phyloP scores from a whole-genome alignment of 2,797 vertebrate species.

The Molossus molossus region DNA sequence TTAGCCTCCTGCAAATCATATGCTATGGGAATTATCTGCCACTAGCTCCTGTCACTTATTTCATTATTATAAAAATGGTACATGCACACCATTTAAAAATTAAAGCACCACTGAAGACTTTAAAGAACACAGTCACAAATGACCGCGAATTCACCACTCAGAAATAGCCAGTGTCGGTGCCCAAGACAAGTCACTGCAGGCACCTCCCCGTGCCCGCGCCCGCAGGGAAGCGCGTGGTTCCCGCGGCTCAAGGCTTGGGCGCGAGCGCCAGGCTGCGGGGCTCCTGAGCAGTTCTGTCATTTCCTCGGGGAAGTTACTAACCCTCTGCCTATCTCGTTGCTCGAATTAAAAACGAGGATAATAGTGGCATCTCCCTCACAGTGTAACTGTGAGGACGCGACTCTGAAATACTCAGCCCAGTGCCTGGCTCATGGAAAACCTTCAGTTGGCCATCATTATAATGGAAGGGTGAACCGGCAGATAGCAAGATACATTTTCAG shows the following conservation, averaged over 20 bases:
- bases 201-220: background rate
- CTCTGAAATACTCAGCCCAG: background rate
- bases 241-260: background rate
- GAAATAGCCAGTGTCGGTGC: background rate
- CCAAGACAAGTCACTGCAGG: background rate
- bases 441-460: background rate
- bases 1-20: background rate
- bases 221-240: background rate
- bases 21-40: background rate
- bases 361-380: background rate
- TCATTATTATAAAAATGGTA: slow-evolving; percentile 4
- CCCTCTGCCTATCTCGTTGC: background rate
- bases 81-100: background rate
- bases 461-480: background rate
- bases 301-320: background rate
- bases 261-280: rapidly evolving
- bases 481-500: background rate
- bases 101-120: slow-evolving; percentile 42
- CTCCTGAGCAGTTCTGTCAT: background rate
- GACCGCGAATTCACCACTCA: background rate
- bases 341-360: background rate
- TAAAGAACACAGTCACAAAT: slow-evolving; percentile 1
- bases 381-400: background rate
- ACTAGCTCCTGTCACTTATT: background rate
- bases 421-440: background rate